These are phyloP conservation scores for Hesperophylax magnus DNA, from an alignment of 1,140 invertebrate genomes.

Conservation along the genomic window DNA sequence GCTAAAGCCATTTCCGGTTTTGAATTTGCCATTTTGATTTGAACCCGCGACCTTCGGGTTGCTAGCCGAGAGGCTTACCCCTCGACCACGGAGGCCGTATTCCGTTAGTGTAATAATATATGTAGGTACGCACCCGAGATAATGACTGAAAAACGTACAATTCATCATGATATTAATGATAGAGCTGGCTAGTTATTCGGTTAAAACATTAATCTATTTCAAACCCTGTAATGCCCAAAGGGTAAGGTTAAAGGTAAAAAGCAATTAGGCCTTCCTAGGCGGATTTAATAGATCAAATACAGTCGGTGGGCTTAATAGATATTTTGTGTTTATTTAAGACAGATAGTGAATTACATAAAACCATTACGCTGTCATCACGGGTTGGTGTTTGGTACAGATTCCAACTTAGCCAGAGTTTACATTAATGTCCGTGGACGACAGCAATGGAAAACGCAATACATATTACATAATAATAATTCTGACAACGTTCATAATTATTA, in stretches of 20 bases:
- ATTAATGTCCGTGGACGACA: too few species aligned
- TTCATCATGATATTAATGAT: conserved; percentile 15
- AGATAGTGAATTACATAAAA: conserved; percentile 30
- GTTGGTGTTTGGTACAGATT: neutral
- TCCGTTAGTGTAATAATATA: too few species aligned
- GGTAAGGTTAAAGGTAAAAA: conserved; percentile 55
- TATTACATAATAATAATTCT: too few species aligned
- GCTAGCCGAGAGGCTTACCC: too few species aligned
- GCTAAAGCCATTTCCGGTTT: too few species aligned
- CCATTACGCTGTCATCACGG: conserved; percentile 26
- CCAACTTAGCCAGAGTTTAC: too few species aligned
- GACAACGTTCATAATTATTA: too few species aligned
- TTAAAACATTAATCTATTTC: conserved; percentile 39
- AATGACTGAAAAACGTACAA: conserved; percentile 30
- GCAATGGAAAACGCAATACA: too few species aligned
- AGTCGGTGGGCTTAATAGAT: conserved; percentile 50
- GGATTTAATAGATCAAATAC: conserved; percentile 54
- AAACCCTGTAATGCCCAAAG: conserved; percentile 35
- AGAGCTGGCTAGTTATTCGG: conserved; percentile 19
- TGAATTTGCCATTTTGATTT: too few species aligned
- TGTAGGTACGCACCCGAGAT: neutral
- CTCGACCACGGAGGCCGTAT: too few species aligned
- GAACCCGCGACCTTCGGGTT: too few species aligned
- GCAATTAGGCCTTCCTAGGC: conserved; percentile 52
- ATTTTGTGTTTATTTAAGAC: conserved; percentile 49